Percentiles rank a stretch among this genome's conserved stretches.
These are phyloP conservation scores for Phalacrocorax carbo DNA, from an alignment of 2,113 vertebrate species.

Conservation along the genomic window DNA sequence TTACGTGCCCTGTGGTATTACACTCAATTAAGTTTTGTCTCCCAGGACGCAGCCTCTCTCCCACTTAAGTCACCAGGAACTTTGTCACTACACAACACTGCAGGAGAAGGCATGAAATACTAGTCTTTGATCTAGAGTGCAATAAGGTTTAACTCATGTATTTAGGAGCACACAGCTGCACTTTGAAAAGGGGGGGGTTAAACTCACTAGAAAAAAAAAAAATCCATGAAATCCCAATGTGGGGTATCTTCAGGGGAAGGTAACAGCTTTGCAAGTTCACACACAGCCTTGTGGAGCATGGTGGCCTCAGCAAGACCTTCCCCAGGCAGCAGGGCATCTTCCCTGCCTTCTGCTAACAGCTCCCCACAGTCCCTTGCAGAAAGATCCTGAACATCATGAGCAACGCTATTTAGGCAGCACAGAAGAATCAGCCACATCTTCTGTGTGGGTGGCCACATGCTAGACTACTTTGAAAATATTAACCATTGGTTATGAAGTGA, in stretches of 20 bases:
- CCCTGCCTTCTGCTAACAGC: not conserved
- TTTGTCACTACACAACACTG: slow-evolving; percentile 24
- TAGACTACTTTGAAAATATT: not conserved
- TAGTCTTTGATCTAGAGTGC: not conserved
- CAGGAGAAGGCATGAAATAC: not conserved
- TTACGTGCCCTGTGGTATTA: slow-evolving; percentile 60
- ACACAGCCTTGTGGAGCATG: not conserved
- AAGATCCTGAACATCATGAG: not conserved
- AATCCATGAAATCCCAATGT: not conserved
- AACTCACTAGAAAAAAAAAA: not conserved
- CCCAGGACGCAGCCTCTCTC: slow-evolving; percentile 52
- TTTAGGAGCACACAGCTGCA: not conserved
- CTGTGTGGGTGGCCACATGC: not conserved
- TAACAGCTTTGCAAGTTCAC: not conserved
- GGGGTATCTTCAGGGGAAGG: not conserved
- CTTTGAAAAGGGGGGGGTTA: not conserved
- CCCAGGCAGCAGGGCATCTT: not conserved
- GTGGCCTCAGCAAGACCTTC: not conserved
- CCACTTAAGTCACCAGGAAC: slow-evolving; percentile 51
- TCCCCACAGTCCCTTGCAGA: not conserved
- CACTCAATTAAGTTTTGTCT: slow-evolving; percentile 68
- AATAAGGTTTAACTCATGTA: not conserved
- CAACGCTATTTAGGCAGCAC: not conserved
- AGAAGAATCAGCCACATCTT: not conserved
- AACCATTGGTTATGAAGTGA: not conserved